phyloP scores from a whole-genome alignment of 2,113 vertebrate genomes.

The Clarias gariepinus region DNA sequence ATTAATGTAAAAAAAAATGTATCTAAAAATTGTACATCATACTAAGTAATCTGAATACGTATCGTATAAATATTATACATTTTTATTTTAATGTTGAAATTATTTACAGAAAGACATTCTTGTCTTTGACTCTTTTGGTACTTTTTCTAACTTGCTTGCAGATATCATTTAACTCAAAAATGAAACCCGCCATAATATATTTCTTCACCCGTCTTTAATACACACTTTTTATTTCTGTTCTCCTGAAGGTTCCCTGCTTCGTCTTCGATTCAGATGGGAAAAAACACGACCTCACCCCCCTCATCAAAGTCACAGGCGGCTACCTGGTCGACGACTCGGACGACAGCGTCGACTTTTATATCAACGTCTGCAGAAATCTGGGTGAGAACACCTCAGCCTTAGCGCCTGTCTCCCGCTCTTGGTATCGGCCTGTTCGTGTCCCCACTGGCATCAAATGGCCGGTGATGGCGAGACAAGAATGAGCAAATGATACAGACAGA shows the following conservation, averaged over 20 bases:
- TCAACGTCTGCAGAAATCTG: conserved; percentile 92
- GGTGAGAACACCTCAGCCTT: conserved; percentile 64
- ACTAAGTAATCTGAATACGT: background rate
- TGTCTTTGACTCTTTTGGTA: background rate
- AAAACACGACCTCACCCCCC: conserved; percentile 91
- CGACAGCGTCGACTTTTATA: conserved; percentile 80
- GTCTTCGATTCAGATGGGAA: conserved; percentile 78
- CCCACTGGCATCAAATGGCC: background rate
- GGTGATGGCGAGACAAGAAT: background rate
- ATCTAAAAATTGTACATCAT: background rate
- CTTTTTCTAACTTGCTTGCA: background rate
- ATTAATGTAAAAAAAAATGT: too few relatives aligned
- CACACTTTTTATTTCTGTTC: background rate
- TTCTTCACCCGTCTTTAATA: background rate
- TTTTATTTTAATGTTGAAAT: background rate
- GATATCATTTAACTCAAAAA: background rate
- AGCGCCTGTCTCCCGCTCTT: background rate
- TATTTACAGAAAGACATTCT: background rate
- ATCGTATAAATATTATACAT: background rate
- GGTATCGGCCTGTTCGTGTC: background rate
- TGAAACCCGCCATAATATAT: background rate
- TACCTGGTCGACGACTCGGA: conserved; percentile 92
- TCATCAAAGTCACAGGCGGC: conserved; percentile 80
- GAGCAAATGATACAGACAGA: too few relatives aligned
- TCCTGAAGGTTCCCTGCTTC: conserved; percentile 88